Conservation (phyloP, 2,113 vertebrate genomes). For the Pangasianodon gigas region DNA sequence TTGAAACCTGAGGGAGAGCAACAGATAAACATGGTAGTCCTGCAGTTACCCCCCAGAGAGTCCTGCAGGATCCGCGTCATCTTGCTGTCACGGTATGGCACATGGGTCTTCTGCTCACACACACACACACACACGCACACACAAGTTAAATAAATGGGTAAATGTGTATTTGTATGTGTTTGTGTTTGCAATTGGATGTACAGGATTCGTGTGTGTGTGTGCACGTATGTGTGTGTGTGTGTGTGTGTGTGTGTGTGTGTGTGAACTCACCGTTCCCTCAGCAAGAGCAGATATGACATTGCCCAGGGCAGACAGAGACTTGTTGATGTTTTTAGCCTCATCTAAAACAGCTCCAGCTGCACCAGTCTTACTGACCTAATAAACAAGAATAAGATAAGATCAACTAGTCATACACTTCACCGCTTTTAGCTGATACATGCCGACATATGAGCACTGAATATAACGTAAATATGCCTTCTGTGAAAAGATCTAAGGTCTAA, state of each 20-base stretch:
- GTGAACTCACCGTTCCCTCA: slow-evolving; percentile 82
- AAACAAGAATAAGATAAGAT: neutral
- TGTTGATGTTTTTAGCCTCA: slow-evolving; percentile 97
- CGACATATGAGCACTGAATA: neutral
- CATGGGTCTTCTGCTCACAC: slow-evolving; percentile 83
- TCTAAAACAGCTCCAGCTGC: slow-evolving; percentile 91
- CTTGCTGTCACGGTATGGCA: slow-evolving; percentile 93
- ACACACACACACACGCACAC: neutral
- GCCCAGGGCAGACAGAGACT: slow-evolving; percentile 87
- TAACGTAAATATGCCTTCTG: neutral
- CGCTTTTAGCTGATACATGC: neutral
- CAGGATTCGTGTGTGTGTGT: neutral
- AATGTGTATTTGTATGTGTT: neutral
- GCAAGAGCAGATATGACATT: slow-evolving; percentile 94
- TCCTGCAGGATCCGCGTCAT: slow-evolving; percentile 96
- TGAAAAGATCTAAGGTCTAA: neutral
- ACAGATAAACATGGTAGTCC: slow-evolving; percentile 96
- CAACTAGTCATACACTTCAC: neutral
- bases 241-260: neutral
- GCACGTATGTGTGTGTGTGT: neutral
- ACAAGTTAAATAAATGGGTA: neutral
- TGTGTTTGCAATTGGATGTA: neutral
- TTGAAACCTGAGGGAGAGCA: slow-evolving; percentile 93
- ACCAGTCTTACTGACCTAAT: slow-evolving; percentile 92
- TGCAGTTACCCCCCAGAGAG: slow-evolving; percentile 91